Base-by-base conservation (phyloP, 64 coral and sea anemone genomes). In the Astreopora myriophthalma region DNA sequence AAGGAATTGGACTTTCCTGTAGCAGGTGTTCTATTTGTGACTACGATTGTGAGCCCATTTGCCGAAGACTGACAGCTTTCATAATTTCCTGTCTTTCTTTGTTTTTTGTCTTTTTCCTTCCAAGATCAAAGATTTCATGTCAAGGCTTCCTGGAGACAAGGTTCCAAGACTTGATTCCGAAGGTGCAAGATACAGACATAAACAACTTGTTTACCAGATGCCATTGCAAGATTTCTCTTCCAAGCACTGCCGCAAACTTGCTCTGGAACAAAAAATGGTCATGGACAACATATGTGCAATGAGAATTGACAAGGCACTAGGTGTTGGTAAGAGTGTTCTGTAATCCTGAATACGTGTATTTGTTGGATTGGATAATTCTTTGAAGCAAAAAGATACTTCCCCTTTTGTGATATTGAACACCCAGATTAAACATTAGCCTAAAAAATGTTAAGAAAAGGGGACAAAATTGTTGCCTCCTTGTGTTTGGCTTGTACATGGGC, bases 211-310 rank as follows among this genome's bases (percentile, higher is more conserved):
- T 32, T 87, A 93, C 17, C 97, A 99, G 85, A 75, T 96, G 86
- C 97, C 97, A 23, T 75, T 96, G 1, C 97, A 99, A 86, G 97
- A 99, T 78, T 99, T 95, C 69, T 99, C 97, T 34, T 72, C 71
- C 36, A 96, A 91, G 83, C 93, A 99, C 63, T 90, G 87, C 39
- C 95, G 85, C 46, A 96, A 93, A 51, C 94, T 99, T 23, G 72
- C 97, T 5, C 34, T 93, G 16, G 97, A 99, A 65, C 94, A 99
- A 71, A 99, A 96, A 57, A 95, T 91, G 90, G 94, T 90, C 3
- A 96, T 95, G 94, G 97, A 99, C 34, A 88, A 91, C 67, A 88
- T 95, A 25, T 88, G 91, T 17, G 68, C 63, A 19, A 91, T 90
- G 36, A 90, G 90, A 72, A 40, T 88, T 7, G 73, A 91, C 20